Conservation (phyloP, 1,140 invertebrate species). For the Trigoniulus corallinus region DNA sequence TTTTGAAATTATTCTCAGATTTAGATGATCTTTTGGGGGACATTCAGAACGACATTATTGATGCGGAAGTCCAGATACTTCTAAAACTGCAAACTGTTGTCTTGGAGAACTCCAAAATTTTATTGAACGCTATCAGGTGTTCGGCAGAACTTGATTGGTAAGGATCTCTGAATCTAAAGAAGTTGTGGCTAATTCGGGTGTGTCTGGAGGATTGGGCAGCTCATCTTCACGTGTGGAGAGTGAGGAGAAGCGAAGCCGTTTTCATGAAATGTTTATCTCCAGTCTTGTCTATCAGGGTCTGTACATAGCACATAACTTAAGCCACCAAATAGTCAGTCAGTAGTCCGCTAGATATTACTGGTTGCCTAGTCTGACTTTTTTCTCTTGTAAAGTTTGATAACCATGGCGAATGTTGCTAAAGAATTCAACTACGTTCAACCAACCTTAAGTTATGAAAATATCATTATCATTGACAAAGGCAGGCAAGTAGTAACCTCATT, state of each 20-base stretch:
- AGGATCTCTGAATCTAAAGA: no score
- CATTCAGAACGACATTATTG: slow-evolving; percentile 51
- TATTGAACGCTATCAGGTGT: slow-evolving; percentile 41
- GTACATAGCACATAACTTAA: no score
- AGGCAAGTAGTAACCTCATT: no score
- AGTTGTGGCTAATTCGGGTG: no score
- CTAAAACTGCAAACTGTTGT: slow-evolving; percentile 44
- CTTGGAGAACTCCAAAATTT: slow-evolving; percentile 36
- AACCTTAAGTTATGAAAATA: slow-evolving; percentile 31
- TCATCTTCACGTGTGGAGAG: no score
- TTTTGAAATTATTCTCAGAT: no score
- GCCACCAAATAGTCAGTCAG: background rate
- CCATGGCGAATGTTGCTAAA: slow-evolving; percentile 47
- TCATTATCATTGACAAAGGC: slow-evolving; percentile 50
- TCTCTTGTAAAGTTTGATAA: slow-evolving; percentile 42
- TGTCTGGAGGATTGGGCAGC: no score
- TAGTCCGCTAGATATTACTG: background rate
- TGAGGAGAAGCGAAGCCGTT: no score
- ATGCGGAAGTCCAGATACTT: slow-evolving; percentile 56
- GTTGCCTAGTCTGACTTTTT: background rate
- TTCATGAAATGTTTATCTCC: no score
- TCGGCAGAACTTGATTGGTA: slow-evolving; percentile 59
- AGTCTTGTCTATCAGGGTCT: no score
- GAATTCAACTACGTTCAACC: slow-evolving; percentile 55
- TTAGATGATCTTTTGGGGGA: slow-evolving; percentile 56